phyloP scores from a whole-genome alignment of 1,140 invertebrate genomes.

The Planococcus citri region DNA sequence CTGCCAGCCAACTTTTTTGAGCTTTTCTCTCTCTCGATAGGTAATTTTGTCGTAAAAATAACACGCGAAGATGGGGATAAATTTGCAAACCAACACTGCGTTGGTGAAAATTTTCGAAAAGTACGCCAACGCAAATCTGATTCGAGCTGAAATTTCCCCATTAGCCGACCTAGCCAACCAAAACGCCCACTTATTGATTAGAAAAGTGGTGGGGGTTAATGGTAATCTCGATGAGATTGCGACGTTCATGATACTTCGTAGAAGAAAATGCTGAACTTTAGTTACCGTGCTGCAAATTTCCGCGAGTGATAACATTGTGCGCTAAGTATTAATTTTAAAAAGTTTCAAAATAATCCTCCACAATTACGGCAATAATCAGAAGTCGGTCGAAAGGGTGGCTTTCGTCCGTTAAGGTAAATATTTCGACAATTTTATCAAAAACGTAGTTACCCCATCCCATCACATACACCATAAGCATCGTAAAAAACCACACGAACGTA shows the following conservation, averaged over 20 bases:
- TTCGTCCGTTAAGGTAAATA: conserved; percentile 19
- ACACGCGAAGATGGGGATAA: neutral
- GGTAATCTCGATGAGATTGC: neutral
- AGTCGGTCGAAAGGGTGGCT: conserved; percentile 19
- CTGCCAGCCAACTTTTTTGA: too few relatives aligned
- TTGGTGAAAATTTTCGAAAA: neutral
- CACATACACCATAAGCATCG: too few relatives aligned
- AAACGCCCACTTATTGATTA: neutral
- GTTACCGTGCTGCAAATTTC: neutral
- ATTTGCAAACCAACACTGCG: neutral
- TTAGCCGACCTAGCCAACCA: neutral
- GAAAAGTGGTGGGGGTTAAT: neutral
- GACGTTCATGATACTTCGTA: neutral
- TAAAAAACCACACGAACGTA: too few relatives aligned
- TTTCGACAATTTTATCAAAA: neutral
- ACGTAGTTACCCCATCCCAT: too few relatives aligned
- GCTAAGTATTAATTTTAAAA: conserved; percentile 14
- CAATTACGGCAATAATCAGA: conserved; percentile 16
- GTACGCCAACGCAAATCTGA: neutral
- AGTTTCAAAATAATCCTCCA: conserved; percentile 18
- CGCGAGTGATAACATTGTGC: conserved; percentile 1
- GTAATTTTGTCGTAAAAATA: neutral
- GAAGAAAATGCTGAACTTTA: neutral
- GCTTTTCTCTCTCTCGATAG: too few relatives aligned
- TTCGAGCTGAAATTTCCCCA: neutral